These are phyloP conservation scores for Pristionchus pacificus DNA, from an alignment of 1,140 invertebrate genomes.

Conservation along the genomic window DNA sequence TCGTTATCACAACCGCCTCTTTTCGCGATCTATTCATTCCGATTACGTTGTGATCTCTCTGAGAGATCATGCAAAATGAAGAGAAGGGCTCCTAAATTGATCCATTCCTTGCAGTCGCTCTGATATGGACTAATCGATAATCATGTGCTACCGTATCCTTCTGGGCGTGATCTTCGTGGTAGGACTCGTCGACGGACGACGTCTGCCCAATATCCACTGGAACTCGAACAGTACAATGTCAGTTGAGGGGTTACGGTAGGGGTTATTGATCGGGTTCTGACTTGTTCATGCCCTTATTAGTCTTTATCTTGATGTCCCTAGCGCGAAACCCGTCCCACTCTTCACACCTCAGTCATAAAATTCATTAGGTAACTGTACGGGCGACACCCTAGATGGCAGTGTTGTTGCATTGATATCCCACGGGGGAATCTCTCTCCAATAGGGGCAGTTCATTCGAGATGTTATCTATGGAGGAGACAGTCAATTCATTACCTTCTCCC, in stretches of 20 bases:
- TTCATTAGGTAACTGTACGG: neutral
- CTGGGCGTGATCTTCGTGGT: conserved; percentile 16
- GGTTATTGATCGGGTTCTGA: conserved; percentile 15
- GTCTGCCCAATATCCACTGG: conserved; percentile 28
- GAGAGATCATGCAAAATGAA: no score
- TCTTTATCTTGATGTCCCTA: no score
- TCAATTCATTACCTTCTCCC: no score
- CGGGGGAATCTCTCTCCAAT: no score
- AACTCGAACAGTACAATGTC: conserved; percentile 28
- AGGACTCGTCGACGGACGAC: conserved; percentile 10
- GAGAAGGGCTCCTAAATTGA: neutral
- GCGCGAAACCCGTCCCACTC: conserved; percentile 6
- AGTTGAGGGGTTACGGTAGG: conserved; percentile 10
- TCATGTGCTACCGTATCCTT: no score
- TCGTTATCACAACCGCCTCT: no score
- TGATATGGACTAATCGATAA: conserved; percentile 9
- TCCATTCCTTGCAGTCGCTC: conserved; percentile 17
- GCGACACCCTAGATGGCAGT: conserved; percentile 4
- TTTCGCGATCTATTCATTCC: no score
- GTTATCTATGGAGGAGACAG: no score
- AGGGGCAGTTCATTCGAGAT: no score
- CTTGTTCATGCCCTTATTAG: no score
- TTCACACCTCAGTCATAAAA: conserved; percentile 1
- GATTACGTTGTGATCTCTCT: no score
- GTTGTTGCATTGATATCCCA: conserved; percentile 14